Evolutionary conservation across 2,797 vertebrate species (phyloP).

Genomic region (Helicolenus hilgendorfi): DNA sequence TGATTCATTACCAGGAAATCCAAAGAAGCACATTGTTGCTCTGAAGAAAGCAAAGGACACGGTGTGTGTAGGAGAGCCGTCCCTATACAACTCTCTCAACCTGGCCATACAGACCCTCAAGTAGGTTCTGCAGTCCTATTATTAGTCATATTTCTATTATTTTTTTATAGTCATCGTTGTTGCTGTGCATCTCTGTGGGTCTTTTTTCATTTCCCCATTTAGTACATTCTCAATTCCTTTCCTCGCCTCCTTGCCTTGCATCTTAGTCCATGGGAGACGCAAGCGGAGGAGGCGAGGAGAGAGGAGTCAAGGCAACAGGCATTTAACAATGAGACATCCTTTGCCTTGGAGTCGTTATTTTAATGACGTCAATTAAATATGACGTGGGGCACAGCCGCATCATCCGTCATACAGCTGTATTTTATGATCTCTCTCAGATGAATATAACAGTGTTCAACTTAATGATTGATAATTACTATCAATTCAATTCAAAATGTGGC

Average conservation of each 20-base stretch:
- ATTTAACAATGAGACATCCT: not conserved
- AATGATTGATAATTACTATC: too few species aligned
- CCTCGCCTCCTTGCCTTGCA: not conserved
- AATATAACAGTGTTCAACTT: too few species aligned
- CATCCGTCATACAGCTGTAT: not conserved
- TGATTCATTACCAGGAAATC: conserved; percentile 90
- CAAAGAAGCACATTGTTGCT: conserved; percentile 93
- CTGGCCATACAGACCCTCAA: conserved; percentile 95
- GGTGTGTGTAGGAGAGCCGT: conserved; percentile 95
- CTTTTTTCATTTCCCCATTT: not conserved
- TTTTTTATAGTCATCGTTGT: not conserved
- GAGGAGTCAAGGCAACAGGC: not conserved
- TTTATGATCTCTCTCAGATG: not conserved
- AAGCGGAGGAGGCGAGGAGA: too few species aligned
- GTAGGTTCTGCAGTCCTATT: conserved; percentile 84
- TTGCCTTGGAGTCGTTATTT: too few species aligned
- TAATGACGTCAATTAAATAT: too few species aligned
- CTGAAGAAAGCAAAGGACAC: conserved; percentile 95
- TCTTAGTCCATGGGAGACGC: not conserved
- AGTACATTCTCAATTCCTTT: not conserved
- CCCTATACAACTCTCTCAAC: conserved; percentile 96
- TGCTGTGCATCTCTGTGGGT: not conserved
- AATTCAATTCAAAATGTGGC: too few species aligned
- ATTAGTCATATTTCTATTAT: not conserved
- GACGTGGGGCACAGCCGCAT: not conserved